Evolutionary conservation across 2,113 vertebrate species (phyloP).

Genomic region (Cyprinus carpio): DNA sequence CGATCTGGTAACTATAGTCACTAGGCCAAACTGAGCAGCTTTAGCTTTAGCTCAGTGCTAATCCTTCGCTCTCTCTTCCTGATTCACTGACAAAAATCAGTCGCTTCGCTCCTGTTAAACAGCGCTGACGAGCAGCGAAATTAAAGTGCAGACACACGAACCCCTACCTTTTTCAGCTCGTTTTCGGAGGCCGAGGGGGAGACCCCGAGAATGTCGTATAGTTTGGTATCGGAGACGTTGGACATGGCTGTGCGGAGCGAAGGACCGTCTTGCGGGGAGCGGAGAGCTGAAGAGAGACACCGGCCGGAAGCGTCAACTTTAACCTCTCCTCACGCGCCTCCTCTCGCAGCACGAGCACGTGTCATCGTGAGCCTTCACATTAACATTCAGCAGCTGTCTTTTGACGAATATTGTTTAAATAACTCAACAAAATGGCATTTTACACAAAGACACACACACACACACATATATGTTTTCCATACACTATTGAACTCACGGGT

Average conservation of each 20-base stretch:
- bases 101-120: neutral
- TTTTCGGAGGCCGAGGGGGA: conserved; percentile 88
- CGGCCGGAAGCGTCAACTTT: conserved; percentile 51
- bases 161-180: conserved; percentile 89
- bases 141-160: neutral
- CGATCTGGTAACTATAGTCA: conserved; percentile 40
- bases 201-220: conserved; percentile 94
- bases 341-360: neutral
- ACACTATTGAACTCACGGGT: no score
- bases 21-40: conserved; percentile 43
- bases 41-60: conserved; percentile 34
- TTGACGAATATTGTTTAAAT: neutral
- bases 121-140: neutral
- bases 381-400: neutral
- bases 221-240: conserved; percentile 89
- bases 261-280: conserved; percentile 63
- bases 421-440: neutral
- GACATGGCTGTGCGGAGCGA: conserved; percentile 81
- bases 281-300: conserved; percentile 54
- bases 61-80: conserved; percentile 44
- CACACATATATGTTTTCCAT: no score
- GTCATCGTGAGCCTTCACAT: neutral
- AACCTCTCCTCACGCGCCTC: conserved; percentile 42
- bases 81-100: neutral
- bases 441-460: neutral